Evolutionary conservation across 2,797 vertebrate genomes (phyloP), one percentile per base, ranked within the genome.

Genomic region (Silurus lanzhouensis): DNA sequence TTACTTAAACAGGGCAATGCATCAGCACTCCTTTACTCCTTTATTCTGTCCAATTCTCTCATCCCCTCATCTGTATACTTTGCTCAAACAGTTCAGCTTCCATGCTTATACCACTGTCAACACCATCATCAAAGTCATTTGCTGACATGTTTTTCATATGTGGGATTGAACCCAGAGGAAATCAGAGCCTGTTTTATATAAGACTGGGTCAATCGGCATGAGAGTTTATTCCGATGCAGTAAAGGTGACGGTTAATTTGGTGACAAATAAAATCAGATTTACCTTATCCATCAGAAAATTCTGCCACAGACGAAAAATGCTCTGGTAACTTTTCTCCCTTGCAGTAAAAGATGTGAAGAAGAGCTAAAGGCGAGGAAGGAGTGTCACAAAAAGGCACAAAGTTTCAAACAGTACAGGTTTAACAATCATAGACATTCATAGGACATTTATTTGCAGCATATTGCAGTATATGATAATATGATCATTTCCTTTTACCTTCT

Each of bases 281-380:
- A 98, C 98, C 96, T 98, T 98, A 84, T 96, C 92, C 92, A 97
- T 71, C 84, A 99, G 92, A 1, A 94, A 92, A 77, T 99, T 98
- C 92, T 99, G 97, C 98, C 98, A 99, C 91, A 98, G 94, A 44
- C 96, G 95, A 90, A 98, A 99, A 90, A 99, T 93, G 84, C 89
- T 93, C 89, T 94, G 94, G 93, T 95, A 99, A 91, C 95, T 98
- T 94, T 96, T 96, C 91, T 99, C 97, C 91, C 97, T 96, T 71
- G 96, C 93, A 57, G 96, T 94, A 92, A 99, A 98, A 27, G 97
- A 99, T 0, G 97, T 96, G 92, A 99, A 97, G 91, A 99, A 98
- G 88, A 96, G 93, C 97, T 99, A 91, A 31, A 14, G 71, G 48
- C 1, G 25, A 70, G 82, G 58, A 81, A 22, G 15, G 5, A 55